Percentiles rank a stretch among this genome's conserved stretches.
phyloP scores from a whole-genome alignment of 2,888 invertebrate genomes.

The Apantesis nais region DNA sequence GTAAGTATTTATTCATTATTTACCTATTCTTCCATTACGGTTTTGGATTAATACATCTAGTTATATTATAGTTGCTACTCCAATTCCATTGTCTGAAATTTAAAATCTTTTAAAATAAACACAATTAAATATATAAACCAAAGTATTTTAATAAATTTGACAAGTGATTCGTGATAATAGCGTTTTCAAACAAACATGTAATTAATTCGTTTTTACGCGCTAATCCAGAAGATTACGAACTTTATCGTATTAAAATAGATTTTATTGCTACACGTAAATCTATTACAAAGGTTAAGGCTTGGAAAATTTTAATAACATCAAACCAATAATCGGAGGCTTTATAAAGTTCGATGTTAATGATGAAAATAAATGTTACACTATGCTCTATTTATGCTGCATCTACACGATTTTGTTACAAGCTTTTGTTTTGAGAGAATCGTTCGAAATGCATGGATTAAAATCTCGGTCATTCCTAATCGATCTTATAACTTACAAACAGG shows the following conservation, averaged over 20 bases:
- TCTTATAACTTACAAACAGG: neutral
- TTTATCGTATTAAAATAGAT: slow-evolving; percentile 1
- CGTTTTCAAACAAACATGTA: neutral
- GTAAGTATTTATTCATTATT: too few species aligned
- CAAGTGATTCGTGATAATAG: neutral
- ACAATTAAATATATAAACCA: neutral
- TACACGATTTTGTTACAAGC: neutral
- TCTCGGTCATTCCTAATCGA: neutral
- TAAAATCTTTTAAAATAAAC: neutral
- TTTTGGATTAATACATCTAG: neutral
- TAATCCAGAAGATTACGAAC: neutral
- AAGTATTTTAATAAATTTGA: neutral
- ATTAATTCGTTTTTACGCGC: neutral
- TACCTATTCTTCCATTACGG: neutral
- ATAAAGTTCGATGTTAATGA: neutral
- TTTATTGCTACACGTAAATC: neutral
- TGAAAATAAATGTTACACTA: neutral
- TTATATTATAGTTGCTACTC: too few species aligned
- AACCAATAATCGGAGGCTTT: neutral
- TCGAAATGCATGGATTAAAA: neutral
- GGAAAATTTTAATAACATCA: neutral
- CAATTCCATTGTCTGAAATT: neutral
- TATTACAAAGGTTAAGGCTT: neutral
- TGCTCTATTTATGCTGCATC: neutral
- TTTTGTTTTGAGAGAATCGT: neutral